Evolutionary conservation across 2,888 invertebrate genomes (phyloP).

Genomic region (Buathra laborator): DNA sequence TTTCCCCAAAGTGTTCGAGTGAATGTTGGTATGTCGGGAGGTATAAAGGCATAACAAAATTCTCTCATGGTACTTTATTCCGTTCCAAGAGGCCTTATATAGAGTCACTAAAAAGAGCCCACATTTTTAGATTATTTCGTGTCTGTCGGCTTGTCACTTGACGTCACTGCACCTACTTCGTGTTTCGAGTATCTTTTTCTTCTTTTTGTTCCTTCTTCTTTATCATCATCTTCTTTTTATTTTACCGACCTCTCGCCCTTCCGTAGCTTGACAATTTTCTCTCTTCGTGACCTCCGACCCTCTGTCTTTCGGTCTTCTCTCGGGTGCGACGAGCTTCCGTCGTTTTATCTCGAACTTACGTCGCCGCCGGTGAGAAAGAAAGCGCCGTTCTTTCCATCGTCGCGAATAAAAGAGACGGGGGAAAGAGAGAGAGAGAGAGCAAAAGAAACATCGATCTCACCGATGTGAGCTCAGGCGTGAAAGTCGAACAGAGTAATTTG

Average conservation of each 20-base stretch:
- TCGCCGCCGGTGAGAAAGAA: conserved; percentile 2
- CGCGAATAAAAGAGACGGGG: conserved; percentile 16
- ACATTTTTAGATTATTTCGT: conserved; percentile 46
- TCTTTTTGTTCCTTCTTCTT: conserved; percentile 9
- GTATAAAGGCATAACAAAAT: neutral
- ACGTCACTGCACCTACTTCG: conserved; percentile 33
- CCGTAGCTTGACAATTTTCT: conserved; percentile 53
- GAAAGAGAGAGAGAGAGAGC: neutral
- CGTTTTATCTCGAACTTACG: conserved; percentile 32
- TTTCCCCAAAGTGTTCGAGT: neutral
- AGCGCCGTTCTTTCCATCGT: conserved; percentile 27
- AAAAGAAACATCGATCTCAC: conserved; percentile 55
- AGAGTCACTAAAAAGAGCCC: neutral
- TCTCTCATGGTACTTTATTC: neutral
- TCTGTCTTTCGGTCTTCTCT: neutral
- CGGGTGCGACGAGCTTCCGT: conserved; percentile 2
- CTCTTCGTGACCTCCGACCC: conserved; percentile 30
- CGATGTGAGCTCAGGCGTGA: conserved; percentile 61
- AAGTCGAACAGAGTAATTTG: conserved; percentile 67
- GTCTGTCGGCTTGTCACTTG: conserved; percentile 42
- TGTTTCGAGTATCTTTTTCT: neutral
- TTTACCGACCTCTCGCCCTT: conserved; percentile 30
- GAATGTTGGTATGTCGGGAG: neutral
- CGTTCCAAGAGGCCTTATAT: neutral
- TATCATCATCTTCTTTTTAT: conserved; percentile 1